phyloP scores from a whole-genome alignment of 2,797 vertebrate species.

The Amazonetta brasiliensis region DNA sequence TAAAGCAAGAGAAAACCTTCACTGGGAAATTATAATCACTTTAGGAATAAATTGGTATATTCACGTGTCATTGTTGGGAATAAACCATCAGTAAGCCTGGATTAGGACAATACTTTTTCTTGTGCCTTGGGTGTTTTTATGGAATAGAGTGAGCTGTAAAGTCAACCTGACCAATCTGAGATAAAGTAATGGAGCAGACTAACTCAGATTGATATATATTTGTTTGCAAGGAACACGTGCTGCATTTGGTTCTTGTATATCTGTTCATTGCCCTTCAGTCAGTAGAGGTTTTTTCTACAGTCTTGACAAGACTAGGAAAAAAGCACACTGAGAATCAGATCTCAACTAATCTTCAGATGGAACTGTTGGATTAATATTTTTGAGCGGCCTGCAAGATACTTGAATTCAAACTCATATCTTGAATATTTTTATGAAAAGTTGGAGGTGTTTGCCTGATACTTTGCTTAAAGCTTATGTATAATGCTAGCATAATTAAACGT shows the following conservation, averaged over 20 bases:
- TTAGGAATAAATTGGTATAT: not conserved
- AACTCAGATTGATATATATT: not conserved
- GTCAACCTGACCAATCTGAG: not conserved
- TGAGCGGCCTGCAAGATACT: not conserved
- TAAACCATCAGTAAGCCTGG: not conserved
- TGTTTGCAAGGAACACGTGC: not conserved
- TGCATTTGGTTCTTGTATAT: not conserved
- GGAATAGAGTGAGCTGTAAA: not conserved
- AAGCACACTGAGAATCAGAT: not conserved
- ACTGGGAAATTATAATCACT: not conserved
- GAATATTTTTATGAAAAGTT: not conserved
- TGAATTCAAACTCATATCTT: not conserved
- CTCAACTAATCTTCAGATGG: not conserved
- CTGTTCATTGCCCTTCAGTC: rapidly evolving
- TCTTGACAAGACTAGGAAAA: not conserved
- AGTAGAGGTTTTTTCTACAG: not conserved
- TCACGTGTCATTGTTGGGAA: not conserved
- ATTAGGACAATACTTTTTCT: not conserved
- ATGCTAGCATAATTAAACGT: not conserved
- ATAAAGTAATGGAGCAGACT: not conserved
- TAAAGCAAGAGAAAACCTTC: not conserved
- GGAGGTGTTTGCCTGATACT: not conserved
- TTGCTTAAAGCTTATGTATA: not conserved
- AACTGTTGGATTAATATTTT: not conserved
- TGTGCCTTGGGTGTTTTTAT: not conserved